These are phyloP conservation scores for Heliothis subflexa DNA, from an alignment of 1,140 invertebrate species.

Conservation along the genomic window DNA sequence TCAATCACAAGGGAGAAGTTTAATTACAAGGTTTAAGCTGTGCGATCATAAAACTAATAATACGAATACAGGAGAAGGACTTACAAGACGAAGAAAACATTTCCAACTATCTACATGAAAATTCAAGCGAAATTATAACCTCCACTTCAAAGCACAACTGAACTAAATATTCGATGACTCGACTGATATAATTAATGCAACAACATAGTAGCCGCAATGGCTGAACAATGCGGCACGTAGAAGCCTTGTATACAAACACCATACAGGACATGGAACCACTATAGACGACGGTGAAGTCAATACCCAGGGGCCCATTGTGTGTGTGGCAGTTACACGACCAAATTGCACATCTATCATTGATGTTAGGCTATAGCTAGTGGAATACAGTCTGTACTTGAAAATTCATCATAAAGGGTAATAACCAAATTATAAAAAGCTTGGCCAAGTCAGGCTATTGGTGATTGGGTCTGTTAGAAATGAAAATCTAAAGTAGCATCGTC, in stretches of 20 bases:
- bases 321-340: background rate
- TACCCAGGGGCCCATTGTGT: background rate
- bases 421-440: too few species aligned
- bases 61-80: too few species aligned
- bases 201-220: background rate
- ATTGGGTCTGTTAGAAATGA: too few species aligned
- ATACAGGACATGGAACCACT: background rate
- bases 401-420: too few species aligned
- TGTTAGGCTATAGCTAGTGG: background rate
- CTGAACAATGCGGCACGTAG: constrained; percentile 3
- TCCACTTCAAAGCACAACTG: background rate
- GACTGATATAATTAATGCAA: background rate
- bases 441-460: too few species aligned
- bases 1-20: too few species aligned
- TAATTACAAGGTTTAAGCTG: too few species aligned
- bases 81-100: too few species aligned
- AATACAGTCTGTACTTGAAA: background rate
- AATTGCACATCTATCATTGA: constrained; percentile 9
- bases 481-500: too few species aligned
- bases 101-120: too few species aligned
- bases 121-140: too few species aligned
- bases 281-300: background rate
- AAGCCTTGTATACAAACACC: background rate
- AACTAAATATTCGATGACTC: background rate
- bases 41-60: too few species aligned